Base-by-base conservation (phyloP, 2,888 invertebrate species). In the Mermis nigrescens region DNA sequence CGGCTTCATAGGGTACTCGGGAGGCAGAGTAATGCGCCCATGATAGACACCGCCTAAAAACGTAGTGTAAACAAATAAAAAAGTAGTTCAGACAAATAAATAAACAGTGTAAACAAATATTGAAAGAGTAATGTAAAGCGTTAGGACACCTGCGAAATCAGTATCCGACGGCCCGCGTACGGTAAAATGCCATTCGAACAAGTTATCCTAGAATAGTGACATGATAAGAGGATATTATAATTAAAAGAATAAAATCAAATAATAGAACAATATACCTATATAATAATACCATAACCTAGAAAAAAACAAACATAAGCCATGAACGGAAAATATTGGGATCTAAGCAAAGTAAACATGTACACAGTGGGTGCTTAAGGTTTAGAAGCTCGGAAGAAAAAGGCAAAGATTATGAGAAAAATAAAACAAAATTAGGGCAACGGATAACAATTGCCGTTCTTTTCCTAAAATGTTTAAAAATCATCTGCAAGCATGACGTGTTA, bases 171-270 rank as follows among this genome's bases (percentile, higher is more conserved):
- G 88, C 3, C 91, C 92, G 68, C 85, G 80, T 2, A 92, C 84
- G 0, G 91, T 92, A 72, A 94, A 92, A 75, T 94, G 92, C 92
- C 92, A 94, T 73, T 92, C 92, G 74, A 94, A 92, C 57, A 92
- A 77, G 75, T 92, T 94, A 72, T 92, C 91, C 74, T 77, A 61
- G 45, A 66, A n/a, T n/a, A n/a, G n/a, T n/a, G n/a, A n/a, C n/a
- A n/a, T n/a, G n/a, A n/a, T n/a, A n/a, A n/a, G n/a, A n/a, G n/a
- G n/a, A n/a, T n/a, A n/a, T n/a, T n/a, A n/a, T n/a, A n/a, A n/a
- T n/a, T n/a, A n/a, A n/a, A n/a, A n/a, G n/a, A n/a, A n/a, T n/a
- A n/a, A n/a, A n/a, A n/a, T n/a, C n/a, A n/a, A n/a, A n/a, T n/a
- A n/a, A n/a, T n/a, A n/a, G n/a, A n/a, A n/a, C n/a, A n/a, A n/a